Percentiles rank a stretch among this genome's conserved stretches.
Evolutionary conservation across 2,888 invertebrate species (phyloP).

Genomic region (Camptogramma bilineatum): DNA sequence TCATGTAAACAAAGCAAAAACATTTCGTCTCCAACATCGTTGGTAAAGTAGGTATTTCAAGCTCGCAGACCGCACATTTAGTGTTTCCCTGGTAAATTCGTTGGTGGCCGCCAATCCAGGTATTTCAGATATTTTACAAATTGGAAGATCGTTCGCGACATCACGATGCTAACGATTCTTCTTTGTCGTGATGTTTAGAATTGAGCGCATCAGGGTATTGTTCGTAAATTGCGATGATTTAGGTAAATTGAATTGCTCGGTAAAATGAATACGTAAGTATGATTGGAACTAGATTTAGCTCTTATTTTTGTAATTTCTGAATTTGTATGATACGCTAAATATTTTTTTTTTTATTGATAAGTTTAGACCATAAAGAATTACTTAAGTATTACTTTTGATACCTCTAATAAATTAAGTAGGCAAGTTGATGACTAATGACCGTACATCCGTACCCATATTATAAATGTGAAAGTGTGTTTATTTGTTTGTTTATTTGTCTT

Average conservation of each 20-base stretch:
- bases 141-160: conserved; percentile 71
- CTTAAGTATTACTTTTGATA: too few species aligned
- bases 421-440: too few species aligned
- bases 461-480: too few species aligned
- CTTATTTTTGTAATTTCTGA: neutral
- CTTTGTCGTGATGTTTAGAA: conserved; percentile 41
- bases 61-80: conserved; percentile 50
- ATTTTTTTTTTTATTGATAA: too few species aligned
- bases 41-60: conserved; percentile 42
- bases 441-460: too few species aligned
- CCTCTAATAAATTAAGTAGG: too few species aligned
- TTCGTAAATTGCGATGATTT: conserved; percentile 6
- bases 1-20: conserved; percentile 30
- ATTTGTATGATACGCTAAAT: too few species aligned
- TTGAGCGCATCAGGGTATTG: conserved; percentile 28
- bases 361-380: too few species aligned
- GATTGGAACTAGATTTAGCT: neutral
- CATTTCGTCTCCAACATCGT: conserved; percentile 39
- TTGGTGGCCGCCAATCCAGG: conserved; percentile 74
- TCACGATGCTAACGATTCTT: conserved; percentile 55
- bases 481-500: too few species aligned
- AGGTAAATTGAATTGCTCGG: neutral
- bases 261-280: neutral
- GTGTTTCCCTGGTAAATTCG: conserved; percentile 54
- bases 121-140: conserved; percentile 82